phyloP scores from a whole-genome alignment of 30 jellyfish, hydroid and myxozoan species.

The Sanderia malayensis region DNA sequence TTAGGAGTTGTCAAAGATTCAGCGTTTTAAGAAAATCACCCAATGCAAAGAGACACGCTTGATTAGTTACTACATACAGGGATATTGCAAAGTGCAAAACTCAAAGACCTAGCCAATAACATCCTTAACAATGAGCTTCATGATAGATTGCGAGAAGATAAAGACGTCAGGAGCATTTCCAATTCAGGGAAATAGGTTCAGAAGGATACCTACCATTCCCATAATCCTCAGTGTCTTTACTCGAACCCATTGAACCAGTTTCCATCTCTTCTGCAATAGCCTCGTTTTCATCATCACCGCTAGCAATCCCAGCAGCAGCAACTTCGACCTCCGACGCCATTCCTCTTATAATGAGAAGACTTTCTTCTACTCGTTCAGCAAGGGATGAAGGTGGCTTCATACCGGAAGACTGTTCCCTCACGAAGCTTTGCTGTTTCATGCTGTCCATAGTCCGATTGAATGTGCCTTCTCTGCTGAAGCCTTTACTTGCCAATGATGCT shows the following conservation, averaged over 20 bases:
- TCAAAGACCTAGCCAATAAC: too few species aligned
- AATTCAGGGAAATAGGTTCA: too few species aligned
- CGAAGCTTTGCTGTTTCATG: constrained; percentile 6
- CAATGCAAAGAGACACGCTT: too few species aligned
- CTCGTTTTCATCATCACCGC: not conserved
- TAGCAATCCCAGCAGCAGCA: not conserved
- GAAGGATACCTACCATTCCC: not conserved
- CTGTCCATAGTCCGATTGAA: constrained; percentile 14
- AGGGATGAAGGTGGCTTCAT: not conserved
- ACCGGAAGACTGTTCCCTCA: not conserved
- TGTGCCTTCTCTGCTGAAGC: constrained; percentile 41
- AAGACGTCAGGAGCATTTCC: too few species aligned
- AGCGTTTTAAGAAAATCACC: too few species aligned
- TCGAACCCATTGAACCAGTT: not conserved
- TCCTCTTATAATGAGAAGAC: not conserved
- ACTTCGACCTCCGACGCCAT: not conserved
- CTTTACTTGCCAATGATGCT: constrained; percentile 41
- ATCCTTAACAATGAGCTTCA: too few species aligned
- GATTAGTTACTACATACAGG: too few species aligned
- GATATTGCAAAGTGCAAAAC: too few species aligned
- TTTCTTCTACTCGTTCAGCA: constrained; percentile 1
- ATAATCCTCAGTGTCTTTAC: not conserved
- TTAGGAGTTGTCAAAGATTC: too few species aligned
- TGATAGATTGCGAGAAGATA: too few species aligned
- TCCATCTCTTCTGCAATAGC: not conserved